Conservation (phyloP, 2,113 vertebrate genomes). For the Orcinus orca region DNA sequence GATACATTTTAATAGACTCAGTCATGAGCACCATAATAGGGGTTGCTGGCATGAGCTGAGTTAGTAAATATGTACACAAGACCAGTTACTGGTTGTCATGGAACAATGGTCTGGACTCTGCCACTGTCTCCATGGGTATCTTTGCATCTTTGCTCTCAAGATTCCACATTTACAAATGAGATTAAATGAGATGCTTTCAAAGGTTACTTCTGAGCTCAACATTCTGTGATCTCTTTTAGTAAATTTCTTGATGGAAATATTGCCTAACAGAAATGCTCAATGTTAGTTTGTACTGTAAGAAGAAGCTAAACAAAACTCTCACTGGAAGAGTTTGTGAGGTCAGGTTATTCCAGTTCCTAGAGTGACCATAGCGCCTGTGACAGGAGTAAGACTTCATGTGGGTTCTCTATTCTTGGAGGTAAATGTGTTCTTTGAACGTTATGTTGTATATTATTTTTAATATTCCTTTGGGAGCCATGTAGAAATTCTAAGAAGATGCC, state of each 20-base stretch:
- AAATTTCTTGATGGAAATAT: slow-evolving; percentile 7
- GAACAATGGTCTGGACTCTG: neutral
- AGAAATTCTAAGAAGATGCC: slow-evolving; percentile 23
- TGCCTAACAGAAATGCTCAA: neutral
- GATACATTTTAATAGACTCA: neutral
- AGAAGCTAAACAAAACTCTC: neutral
- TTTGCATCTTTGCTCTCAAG: slow-evolving; percentile 10
- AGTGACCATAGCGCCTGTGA: neutral
- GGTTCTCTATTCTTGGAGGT: neutral
- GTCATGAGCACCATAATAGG: neutral
- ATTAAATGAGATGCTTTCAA: slow-evolving; percentile 40
- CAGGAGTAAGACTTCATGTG: neutral
- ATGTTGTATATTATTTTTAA: neutral
- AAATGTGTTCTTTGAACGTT: neutral
- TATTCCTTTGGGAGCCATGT: neutral
- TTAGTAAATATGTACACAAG: slow-evolving; percentile 4
- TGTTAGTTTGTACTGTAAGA: neutral
- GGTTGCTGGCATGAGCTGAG: slow-evolving; percentile 1
- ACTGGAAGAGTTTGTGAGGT: neutral
- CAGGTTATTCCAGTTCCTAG: neutral
- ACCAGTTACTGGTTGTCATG: slow-evolving; percentile 28
- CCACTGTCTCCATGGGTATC: neutral
- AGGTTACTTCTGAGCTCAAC: neutral
- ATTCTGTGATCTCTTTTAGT: neutral
- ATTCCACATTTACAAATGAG: neutral